Base-by-base conservation (phyloP, 2,888 invertebrate genomes). In the Monopis laevigella region DNA sequence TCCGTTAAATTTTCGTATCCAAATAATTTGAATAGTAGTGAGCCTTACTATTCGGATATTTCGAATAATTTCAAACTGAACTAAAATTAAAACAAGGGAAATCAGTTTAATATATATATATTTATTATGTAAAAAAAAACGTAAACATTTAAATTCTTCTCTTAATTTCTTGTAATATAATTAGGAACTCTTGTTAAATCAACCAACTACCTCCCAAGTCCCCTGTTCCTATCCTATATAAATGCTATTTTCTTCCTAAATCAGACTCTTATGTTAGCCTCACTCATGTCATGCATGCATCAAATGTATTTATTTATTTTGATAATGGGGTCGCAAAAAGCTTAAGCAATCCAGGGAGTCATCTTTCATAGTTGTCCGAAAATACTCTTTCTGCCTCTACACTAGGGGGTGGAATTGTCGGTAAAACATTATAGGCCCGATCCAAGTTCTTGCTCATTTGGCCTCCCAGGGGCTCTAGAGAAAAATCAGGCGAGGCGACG, bases 261-360 rank as follows among this genome's bases (percentile, higher is more conserved):
- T 24, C 24, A 24, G 8, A 7, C 10, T 24, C n/a, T 24, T 24
- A 24, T 24, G 6, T 24, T 24, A 24, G 24, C 10, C 24, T 24
- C n/a, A n/a, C n/a, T n/a, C n/a, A n/a, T n/a, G n/a, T n/a, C n/a
- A n/a, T n/a, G n/a, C 17, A 27, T 39, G 24, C 13, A 11, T 5
- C 13, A 14, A 11, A 26, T 39, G n/a, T n/a, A n/a, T 39, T 39
- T 11, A 10, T 39, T n/a, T 10, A n/a, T n/a, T n/a, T n/a, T 39
- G 29, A 17, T 26, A 27, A 26, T 39, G 11, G 6, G 28, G 10
- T 28, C 28, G 24, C 18, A 39, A 39, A 27, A 13, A 39, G 12
- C 10, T 26, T n/a, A 39, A 24, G 13, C 2, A 29, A 24, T 39
- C 26, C n/a, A 16, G 24, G 11, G 18, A 26, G 12, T n/a, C 26